These are phyloP conservation scores for Leistus spinibarbis DNA, from an alignment of 2,888 invertebrate genomes.

Conservation along the genomic window DNA sequence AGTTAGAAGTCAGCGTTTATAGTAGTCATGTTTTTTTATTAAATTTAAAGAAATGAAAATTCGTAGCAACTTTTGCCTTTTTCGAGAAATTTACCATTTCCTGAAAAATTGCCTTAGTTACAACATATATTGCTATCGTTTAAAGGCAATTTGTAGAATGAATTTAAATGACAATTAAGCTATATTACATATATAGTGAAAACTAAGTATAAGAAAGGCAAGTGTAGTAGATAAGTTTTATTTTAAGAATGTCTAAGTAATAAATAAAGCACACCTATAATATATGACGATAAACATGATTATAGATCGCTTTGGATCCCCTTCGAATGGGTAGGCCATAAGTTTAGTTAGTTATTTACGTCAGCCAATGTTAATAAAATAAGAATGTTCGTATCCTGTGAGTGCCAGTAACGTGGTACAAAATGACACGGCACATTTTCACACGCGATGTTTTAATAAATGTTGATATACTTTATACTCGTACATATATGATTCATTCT, in stretches of 20 bases:
- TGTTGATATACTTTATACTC: slow-evolving; percentile 6
- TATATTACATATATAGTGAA: no score
- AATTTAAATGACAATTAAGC: no score
- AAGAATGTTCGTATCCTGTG: neutral
- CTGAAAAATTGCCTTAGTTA: no score
- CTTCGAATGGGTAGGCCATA: neutral
- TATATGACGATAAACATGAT: neutral
- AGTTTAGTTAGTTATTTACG: neutral
- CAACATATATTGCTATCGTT: no score
- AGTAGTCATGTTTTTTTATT: no score
- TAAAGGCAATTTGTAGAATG: no score
- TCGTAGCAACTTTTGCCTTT: no score
- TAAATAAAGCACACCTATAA: neutral
- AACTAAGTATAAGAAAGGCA: no score
- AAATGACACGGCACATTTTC: neutral
- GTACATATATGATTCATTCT: neutral
- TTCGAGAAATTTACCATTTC: no score
- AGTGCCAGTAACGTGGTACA: neutral
- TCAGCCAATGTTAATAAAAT: neutral
- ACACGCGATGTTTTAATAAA: slow-evolving; percentile 7
- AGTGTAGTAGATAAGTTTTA: no score
- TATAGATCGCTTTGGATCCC: neutral
- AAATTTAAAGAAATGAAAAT: no score
- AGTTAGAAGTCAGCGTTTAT: no score
- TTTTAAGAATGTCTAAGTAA: neutral